Base-by-base conservation (phyloP, 1,140 invertebrate genomes). In the Drosophila ogumai region DNA sequence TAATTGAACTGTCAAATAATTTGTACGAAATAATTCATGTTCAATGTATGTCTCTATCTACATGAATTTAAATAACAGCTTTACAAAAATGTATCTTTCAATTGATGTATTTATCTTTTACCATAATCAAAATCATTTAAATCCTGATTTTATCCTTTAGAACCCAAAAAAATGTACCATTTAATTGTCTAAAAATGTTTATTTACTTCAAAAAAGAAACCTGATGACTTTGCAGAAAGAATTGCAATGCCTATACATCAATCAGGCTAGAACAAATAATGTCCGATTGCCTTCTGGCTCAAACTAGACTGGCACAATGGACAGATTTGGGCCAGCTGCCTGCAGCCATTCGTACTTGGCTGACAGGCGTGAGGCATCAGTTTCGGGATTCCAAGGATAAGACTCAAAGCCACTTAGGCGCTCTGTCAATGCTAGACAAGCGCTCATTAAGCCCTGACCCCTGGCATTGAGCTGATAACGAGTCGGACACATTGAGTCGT, bases 361-460 rank as follows among this genome's bases (percentile, higher is more conserved):
- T 49, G 68, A 72, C 54, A 59, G 34, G 34, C 68, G 44, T 69
- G 67, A 72, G 69, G 69, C 67, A 81, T 73, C 80, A 74, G 60
- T 84, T 66, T 74, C 54, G 47, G 60, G 52, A 58, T 52, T 49
- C 77, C 67, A 63, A 61, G 58, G 61, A 71, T 59, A 50, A 72
- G 67, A 31, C 69, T 54, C 60, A 84, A 80, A 90, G 81, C 59
- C 81, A 88, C 81, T 88, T 85, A 73, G 69, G 81, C 69, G 31
- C 50, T 60, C 77, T 90, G 84, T 90, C 84, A 90, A 88, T 90
- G 73, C 47, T 77, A 78, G 85, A 90, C 84, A 88, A 75, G 65
- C 77, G 69, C 84, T 90, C 85, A 88, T 88, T 90, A 85, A 85
- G 84, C 81, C 73, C 64, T 84, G 85, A 88, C 69, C 85, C 77